phyloP scores from a whole-genome alignment of 1,140 invertebrate genomes.

The Drosophila subpulchrella region DNA sequence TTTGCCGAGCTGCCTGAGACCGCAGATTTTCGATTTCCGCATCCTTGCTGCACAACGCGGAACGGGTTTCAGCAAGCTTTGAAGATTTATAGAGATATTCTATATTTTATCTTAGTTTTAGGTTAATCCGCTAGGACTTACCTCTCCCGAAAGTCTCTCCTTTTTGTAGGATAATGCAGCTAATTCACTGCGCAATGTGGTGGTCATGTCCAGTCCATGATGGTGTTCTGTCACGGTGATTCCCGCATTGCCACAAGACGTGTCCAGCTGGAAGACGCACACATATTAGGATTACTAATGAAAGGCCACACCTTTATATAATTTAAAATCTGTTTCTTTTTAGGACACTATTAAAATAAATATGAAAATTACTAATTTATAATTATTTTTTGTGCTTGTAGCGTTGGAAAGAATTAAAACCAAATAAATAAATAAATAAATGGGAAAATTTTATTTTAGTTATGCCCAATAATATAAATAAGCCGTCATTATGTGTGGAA shows the following conservation, averaged over 20 bases:
- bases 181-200: constrained; percentile 90
- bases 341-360: no score
- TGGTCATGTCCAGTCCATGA: constrained; percentile 87
- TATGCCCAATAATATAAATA: no score
- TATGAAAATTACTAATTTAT: no score
- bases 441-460: no score
- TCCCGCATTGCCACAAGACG: constrained; percentile 56
- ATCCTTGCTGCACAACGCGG: constrained; percentile 64
- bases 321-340: no score
- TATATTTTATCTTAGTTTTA: neutral
- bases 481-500: no score
- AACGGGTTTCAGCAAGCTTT: constrained; percentile 69
- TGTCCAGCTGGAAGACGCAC: constrained; percentile 56
- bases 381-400: no score
- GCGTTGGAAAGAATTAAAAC: no score
- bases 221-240: constrained; percentile 68
- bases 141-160: constrained; percentile 90
- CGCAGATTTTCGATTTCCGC: constrained; percentile 85
- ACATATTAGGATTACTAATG: neutral
- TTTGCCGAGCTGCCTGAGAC: constrained; percentile 92
- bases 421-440: no score
- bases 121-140: constrained; percentile 71
- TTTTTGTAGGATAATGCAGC: constrained; percentile 92
- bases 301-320: no score
- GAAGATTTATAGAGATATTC: neutral